A percentile compares a stretch with the other conserved stretches of the same genome.
Evolutionary conservation across 2,797 vertebrate genomes (phyloP).

Genomic region (Gallirallus australis): DNA sequence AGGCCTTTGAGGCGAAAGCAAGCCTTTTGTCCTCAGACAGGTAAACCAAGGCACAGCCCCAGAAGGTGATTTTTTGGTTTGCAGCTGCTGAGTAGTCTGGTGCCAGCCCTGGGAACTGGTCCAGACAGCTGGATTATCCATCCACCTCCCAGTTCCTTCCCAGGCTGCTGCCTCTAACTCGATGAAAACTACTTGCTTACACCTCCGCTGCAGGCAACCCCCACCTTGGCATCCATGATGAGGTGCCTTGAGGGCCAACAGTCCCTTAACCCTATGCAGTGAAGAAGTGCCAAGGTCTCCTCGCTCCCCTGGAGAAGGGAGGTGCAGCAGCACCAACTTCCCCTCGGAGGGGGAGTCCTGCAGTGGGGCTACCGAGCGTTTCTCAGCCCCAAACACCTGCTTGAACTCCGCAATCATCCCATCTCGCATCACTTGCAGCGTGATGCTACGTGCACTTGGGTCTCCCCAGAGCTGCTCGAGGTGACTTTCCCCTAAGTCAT

Average conservation of each 20-base stretch:
- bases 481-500: neutral
- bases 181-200: neutral
- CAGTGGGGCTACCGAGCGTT: accelerated
- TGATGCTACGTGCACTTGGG: accelerated
- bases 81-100: neutral
- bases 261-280: accelerated
- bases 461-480: neutral
- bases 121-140: neutral
- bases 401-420: neutral
- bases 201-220: neutral
- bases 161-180: neutral
- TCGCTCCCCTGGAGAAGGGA: neutral
- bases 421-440: neutral
- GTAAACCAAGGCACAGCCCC: neutral
- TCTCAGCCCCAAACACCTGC: neutral
- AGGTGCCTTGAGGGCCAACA: neutral
- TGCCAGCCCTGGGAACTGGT: neutral
- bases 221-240: neutral
- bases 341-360: neutral
- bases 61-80: neutral
- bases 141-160: neutral
- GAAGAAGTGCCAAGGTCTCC: neutral
- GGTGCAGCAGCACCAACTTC: neutral
- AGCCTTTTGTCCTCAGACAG: neutral
- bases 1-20: neutral